Evolutionary conservation across 2,888 invertebrate species (phyloP).

Genomic region (Cryptocephalus moraei): DNA sequence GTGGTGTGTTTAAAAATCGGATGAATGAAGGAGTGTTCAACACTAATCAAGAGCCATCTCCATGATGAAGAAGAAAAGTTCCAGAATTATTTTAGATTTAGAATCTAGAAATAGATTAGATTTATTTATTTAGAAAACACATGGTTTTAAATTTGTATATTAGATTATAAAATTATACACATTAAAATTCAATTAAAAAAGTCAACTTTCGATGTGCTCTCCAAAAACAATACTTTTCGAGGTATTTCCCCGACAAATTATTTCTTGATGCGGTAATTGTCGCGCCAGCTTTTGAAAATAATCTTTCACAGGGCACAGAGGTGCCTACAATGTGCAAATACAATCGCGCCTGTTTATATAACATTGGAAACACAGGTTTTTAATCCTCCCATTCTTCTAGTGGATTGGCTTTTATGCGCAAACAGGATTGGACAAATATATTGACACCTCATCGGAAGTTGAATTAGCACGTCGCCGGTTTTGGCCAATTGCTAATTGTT

Average conservation of each 20-base stretch:
- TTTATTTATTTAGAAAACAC: no score
- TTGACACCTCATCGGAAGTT: conserved; percentile 1
- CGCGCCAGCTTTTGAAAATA: conserved; percentile 4
- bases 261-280: conserved; percentile 2
- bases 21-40: not conserved
- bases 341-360: conserved; percentile 3
- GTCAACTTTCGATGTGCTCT: no score
- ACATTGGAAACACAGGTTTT: not conserved
- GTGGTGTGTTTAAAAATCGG: not conserved
- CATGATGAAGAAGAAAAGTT: not conserved
- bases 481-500: conserved; percentile 3
- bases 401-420: conserved; percentile 1
- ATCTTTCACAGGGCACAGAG: no score
- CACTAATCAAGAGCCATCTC: not conserved
- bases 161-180: no score
- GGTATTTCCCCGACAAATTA: conserved; percentile 1
- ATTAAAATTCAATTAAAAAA: no score
- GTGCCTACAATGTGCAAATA: conserved; percentile 1
- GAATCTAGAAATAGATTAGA: no score
- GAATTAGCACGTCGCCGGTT: not conserved
- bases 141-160: no score
- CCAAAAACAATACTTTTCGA: no score
- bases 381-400: conserved; percentile 3
- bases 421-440: conserved; percentile 2
- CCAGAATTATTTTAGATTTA: not conserved